phyloP scores from a whole-genome alignment of 2,797 vertebrate species.

The Silurus aristotelis region DNA sequence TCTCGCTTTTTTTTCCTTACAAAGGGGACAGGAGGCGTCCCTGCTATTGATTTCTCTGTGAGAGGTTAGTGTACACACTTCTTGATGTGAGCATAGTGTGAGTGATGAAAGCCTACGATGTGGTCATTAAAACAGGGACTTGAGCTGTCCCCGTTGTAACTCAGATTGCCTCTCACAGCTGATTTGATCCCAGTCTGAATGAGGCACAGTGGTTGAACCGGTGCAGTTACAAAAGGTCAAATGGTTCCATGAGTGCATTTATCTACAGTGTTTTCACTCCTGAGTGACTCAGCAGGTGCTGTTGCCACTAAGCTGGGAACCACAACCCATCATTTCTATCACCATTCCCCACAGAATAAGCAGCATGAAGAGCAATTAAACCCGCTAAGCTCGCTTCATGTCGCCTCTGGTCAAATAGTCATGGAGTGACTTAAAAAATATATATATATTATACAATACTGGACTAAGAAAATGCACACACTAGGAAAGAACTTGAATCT shows the following conservation, averaged over 20 bases:
- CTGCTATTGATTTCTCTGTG: constrained; percentile 48
- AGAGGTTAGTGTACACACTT: constrained; percentile 27
- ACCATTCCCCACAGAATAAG: not conserved
- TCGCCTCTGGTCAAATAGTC: not conserved
- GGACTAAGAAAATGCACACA: constrained; percentile 14
- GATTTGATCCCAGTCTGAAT: constrained; percentile 30
- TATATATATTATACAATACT: not conserved
- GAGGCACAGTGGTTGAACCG: constrained; percentile 34
- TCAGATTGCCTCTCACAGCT: constrained; percentile 18
- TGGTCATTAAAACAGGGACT: constrained; percentile 40
- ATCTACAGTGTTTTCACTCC: constrained; percentile 17
- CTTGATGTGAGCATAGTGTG: constrained; percentile 31
- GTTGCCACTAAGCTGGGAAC: not conserved
- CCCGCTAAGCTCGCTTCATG: not conserved
- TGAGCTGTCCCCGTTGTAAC: constrained; percentile 30
- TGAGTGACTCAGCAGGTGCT: constrained; percentile 19
- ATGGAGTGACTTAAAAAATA: not conserved
- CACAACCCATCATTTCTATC: constrained; percentile 25
- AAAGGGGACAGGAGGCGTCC: constrained; percentile 1
- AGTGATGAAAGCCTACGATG: constrained; percentile 36
- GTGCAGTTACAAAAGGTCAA: constrained; percentile 45
- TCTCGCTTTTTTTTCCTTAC: not conserved
- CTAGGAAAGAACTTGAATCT: constrained; percentile 10
- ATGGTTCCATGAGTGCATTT: constrained; percentile 26
- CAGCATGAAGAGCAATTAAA: constrained; percentile 36